Conservation (phyloP, 2,888 invertebrate species). For the Pheosia gnoma region DNA sequence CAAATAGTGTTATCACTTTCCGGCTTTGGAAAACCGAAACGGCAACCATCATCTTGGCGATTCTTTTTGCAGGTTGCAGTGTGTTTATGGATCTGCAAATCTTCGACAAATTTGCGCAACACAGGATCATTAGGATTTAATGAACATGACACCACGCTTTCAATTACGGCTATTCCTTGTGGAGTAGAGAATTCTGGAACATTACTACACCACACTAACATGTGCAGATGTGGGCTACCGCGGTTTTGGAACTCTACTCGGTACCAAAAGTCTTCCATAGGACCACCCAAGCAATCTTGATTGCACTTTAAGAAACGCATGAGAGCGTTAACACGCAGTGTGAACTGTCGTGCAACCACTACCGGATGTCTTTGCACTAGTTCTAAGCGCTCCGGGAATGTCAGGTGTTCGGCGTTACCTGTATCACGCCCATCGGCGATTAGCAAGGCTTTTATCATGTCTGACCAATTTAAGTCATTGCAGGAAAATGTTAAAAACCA, state of each 20-base stretch:
- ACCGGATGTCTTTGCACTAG: slow-evolving; percentile 17
- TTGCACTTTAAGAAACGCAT: slow-evolving; percentile 3
- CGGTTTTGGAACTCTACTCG: slow-evolving; percentile 52
- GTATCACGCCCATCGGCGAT: slow-evolving; percentile 5
- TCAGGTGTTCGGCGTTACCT: not conserved
- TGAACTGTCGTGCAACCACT: slow-evolving; percentile 13
- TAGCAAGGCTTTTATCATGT: slow-evolving; percentile 50
- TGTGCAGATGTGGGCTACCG: slow-evolving; percentile 51
- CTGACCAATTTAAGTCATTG: slow-evolving; percentile 46
- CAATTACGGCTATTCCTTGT: slow-evolving; percentile 28
- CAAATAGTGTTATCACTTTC: slow-evolving; percentile 29
- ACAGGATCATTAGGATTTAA: not conserved
- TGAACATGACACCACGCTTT: slow-evolving; percentile 41
- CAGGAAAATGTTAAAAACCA: slow-evolving; percentile 47
- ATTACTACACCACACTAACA: slow-evolving; percentile 41
- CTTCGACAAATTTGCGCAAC: slow-evolving; percentile 7
- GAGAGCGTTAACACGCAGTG: slow-evolving; percentile 16
- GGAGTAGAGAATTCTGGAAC: slow-evolving; percentile 26
- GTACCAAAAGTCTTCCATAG: slow-evolving; percentile 29
- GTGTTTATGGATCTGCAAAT: slow-evolving; percentile 37
- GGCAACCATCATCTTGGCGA: slow-evolving; percentile 19
- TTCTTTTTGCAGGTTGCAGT: slow-evolving; percentile 35
- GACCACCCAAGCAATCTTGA: slow-evolving; percentile 5
- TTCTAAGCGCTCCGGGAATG: slow-evolving; percentile 11
- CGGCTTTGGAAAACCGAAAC: slow-evolving; percentile 37